Evolutionary conservation across 1,140 invertebrate genomes (phyloP).

Genomic region (Drosophila subobscura): DNA sequence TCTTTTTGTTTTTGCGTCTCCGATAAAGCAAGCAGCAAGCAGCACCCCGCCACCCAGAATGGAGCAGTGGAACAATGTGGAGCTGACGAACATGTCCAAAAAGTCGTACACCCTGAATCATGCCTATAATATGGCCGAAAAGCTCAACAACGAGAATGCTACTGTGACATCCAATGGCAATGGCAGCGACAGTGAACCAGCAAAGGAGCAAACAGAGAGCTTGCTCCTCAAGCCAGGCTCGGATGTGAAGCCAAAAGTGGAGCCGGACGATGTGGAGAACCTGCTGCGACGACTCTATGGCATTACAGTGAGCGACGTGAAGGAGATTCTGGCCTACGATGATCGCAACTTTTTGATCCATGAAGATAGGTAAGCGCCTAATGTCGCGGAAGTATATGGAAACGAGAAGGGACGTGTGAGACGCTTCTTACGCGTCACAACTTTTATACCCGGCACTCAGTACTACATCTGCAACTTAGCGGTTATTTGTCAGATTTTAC

Average conservation of each 20-base stretch:
- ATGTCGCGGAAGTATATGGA: not conserved
- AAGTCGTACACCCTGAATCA: constrained; percentile 81
- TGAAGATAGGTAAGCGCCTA: constrained; percentile 73
- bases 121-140: constrained; percentile 61
- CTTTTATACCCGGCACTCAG: too few relatives aligned
- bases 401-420: too few relatives aligned
- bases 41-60: constrained; percentile 41
- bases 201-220: not conserved
- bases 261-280: constrained; percentile 84
- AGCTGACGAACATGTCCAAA: constrained; percentile 75
- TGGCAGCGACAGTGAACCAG: constrained; percentile 7
- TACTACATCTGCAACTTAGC: too few relatives aligned
- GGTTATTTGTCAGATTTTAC: too few relatives aligned
- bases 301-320: constrained; percentile 86
- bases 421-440: too few relatives aligned
- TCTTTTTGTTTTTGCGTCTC: constrained; percentile 35
- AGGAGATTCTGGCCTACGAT: constrained; percentile 91
- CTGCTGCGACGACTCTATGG: constrained; percentile 88
- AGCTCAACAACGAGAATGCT: constrained; percentile 55
- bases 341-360: constrained; percentile 90
- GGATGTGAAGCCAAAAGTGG: constrained; percentile 86
- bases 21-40: constrained; percentile 49
- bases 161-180: constrained; percentile 41
- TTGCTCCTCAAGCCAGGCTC: constrained; percentile 85
- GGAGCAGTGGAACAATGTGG: constrained; percentile 83